Conservation (phyloP, 1,140 invertebrate species). For the Aphelenchoides besseyi region DNA sequence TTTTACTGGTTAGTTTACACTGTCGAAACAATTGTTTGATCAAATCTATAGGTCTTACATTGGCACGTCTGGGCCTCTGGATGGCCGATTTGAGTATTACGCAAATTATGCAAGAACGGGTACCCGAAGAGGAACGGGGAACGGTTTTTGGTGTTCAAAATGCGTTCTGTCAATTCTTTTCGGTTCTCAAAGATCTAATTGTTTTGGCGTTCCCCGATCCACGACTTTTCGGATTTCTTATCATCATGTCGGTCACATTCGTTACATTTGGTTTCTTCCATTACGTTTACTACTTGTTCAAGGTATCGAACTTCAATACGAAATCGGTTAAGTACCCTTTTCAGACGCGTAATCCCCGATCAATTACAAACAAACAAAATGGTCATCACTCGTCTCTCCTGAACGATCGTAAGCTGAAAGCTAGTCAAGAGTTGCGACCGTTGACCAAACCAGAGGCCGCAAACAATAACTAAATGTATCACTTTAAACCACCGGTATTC, state of each 20-base stretch:
- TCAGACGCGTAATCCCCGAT: background rate
- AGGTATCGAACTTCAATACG: slow-evolving; percentile 23
- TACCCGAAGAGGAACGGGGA: slow-evolving; percentile 66
- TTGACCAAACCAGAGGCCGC: background rate
- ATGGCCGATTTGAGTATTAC: slow-evolving; percentile 68
- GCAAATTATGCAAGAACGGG: slow-evolving; percentile 68
- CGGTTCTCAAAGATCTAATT: slow-evolving; percentile 67
- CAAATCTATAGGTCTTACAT: slow-evolving; percentile 22
- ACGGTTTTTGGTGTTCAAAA: slow-evolving; percentile 68
- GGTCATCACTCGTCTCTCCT: background rate
- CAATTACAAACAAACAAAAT: background rate
- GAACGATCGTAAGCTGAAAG: background rate
- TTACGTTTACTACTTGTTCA: slow-evolving; percentile 38
- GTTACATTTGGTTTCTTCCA: slow-evolving; percentile 60
- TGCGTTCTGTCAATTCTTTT: slow-evolving; percentile 59
- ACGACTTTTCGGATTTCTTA: slow-evolving; percentile 64
- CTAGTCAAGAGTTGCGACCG: background rate
- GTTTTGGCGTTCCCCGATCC: slow-evolving; percentile 65
- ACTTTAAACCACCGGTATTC: no score
- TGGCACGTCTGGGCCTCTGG: slow-evolving; percentile 65
- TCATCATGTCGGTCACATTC: slow-evolving; percentile 65
- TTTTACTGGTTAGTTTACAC: slow-evolving; percentile 47
- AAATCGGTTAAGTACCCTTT: no score
- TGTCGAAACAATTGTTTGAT: background rate
- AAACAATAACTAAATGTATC: background rate